Conservation (phyloP, 1,140 invertebrate species). For the Drosophila lacteicornis region DNA sequence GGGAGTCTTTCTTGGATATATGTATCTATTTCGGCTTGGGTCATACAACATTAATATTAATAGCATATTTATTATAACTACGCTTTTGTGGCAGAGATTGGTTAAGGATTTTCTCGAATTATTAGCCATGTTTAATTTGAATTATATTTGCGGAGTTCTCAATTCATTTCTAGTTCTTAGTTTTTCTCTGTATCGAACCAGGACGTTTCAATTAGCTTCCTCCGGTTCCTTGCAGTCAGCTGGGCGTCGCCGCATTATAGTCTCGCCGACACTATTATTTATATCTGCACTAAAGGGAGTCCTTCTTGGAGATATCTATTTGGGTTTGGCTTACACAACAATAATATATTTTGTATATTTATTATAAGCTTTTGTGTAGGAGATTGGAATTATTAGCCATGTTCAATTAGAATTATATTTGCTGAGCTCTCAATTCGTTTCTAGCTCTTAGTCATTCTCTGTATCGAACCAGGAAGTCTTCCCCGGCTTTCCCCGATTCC, state of each 20-base stretch:
- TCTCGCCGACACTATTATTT: slow-evolving; percentile 1
- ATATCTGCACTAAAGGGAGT: neutral
- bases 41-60: too few relatives aligned
- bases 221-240: slow-evolving; percentile 26
- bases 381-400: too few relatives aligned
- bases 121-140: too few relatives aligned
- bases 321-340: too few relatives aligned
- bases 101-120: neutral
- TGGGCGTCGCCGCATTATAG: slow-evolving; percentile 37
- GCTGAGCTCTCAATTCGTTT: neutral
- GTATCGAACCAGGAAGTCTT: neutral
- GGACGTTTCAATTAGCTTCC: slow-evolving; percentile 2
- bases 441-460: neutral
- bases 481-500: neutral
- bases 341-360: too few relatives aligned
- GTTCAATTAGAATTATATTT: neutral
- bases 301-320: too few relatives aligned
- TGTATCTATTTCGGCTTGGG: too few relatives aligned
- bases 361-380: too few relatives aligned
- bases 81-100: neutral
- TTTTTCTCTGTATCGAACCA: slow-evolving; percentile 46
- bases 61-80: too few relatives aligned
- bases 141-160: too few relatives aligned
- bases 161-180: slow-evolving; percentile 19
- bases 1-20: neutral